These are phyloP conservation scores for Halcyon malimbica DNA, from an alignment of 2,113 vertebrate species.

Conservation along the genomic window DNA sequence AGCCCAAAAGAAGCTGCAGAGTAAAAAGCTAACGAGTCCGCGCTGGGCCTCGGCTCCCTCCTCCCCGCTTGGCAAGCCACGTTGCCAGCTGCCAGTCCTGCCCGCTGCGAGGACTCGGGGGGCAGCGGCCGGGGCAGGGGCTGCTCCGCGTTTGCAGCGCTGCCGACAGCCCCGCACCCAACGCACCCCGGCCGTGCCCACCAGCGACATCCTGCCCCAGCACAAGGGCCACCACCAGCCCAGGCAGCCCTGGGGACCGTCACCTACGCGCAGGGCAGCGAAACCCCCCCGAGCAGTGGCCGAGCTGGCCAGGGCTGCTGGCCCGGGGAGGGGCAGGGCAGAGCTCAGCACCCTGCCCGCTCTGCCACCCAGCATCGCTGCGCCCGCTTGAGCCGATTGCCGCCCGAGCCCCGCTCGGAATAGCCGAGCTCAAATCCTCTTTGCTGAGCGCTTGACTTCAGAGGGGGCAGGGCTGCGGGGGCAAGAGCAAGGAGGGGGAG, in stretches of 20 bases:
- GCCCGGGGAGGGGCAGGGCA: rapidly evolving
- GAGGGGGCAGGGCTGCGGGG: background rate
- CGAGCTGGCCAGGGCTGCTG: background rate
- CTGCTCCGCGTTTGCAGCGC: background rate
- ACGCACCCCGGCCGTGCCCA: too few relatives aligned
- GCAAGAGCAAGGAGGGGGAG: background rate
- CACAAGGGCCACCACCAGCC: background rate
- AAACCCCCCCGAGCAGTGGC: background rate
- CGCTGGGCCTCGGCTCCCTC: rapidly evolving
- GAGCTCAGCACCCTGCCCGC: background rate
- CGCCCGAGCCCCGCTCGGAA: background rate
- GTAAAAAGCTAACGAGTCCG: background rate
- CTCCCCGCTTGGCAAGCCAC: background rate
- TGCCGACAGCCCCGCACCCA: background rate
- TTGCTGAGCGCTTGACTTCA: background rate
- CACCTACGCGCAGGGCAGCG: background rate
- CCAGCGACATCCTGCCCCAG: background rate
- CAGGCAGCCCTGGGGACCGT: background rate
- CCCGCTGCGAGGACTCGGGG: background rate
- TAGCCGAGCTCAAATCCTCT: conserved; percentile 19
- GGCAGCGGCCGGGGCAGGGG: background rate
- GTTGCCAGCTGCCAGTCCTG: background rate
- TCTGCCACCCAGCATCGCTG: background rate
- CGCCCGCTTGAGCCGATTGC: background rate
- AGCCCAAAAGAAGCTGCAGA: background rate